Percentiles rank a stretch among this genome's conserved stretches.
Evolutionary conservation across 2,113 vertebrate species (phyloP).

Genomic region (Xerus inauris): DNA sequence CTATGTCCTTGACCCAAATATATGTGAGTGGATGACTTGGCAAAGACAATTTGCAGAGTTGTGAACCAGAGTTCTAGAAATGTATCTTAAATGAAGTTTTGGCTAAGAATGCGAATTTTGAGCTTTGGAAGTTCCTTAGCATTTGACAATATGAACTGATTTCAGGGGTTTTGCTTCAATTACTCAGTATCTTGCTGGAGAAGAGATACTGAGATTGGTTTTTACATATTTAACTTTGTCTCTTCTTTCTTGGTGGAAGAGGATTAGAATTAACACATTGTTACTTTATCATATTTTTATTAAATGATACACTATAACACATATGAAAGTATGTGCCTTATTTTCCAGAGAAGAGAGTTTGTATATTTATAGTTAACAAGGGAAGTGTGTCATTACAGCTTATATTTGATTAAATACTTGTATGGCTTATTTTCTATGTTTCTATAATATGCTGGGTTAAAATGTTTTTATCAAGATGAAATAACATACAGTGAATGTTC

Average conservation of each 20-base stretch:
- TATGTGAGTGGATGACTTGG: background rate
- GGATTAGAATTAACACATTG: background rate
- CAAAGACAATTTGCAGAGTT: background rate
- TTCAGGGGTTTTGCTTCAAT: background rate
- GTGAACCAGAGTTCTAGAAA: background rate
- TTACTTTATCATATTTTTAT: background rate
- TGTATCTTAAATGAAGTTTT: background rate
- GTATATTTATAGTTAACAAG: background rate
- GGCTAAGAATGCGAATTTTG: background rate
- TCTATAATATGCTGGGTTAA: background rate
- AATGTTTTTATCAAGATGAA: background rate
- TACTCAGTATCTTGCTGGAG: background rate
- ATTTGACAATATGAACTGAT: background rate
- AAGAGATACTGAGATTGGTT: background rate
- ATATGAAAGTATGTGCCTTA: background rate
- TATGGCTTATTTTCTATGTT: background rate
- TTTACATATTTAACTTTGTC: background rate
- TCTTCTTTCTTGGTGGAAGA: background rate
- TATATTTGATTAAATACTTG: background rate
- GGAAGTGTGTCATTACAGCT: background rate
- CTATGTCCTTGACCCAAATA: background rate
- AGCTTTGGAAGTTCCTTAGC: background rate
- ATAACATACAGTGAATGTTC: background rate
- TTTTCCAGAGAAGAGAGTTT: background rate
- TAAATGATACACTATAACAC: background rate